phyloP scores from a whole-genome alignment of 2,113 vertebrate species.

The Octodon degus region DNA sequence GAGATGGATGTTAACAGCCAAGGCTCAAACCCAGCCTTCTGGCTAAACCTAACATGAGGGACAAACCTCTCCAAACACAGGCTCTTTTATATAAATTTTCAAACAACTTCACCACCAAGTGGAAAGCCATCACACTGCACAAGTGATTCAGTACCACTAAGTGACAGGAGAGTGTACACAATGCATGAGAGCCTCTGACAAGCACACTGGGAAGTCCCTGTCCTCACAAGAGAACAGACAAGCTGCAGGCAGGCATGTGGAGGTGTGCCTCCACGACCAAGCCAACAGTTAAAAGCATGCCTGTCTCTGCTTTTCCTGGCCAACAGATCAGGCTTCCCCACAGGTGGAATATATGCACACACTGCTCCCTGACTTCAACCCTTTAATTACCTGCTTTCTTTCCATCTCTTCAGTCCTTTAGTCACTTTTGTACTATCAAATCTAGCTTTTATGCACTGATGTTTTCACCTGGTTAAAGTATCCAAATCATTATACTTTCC shows the following conservation, averaged over 20 bases:
- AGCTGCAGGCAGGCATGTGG: neutral
- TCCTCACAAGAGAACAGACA: neutral
- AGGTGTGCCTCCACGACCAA: fast-evolving
- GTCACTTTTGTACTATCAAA: slow-evolving; percentile 13
- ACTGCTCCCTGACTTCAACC: neutral
- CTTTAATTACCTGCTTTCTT: neutral
- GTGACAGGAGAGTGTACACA: too few species aligned
- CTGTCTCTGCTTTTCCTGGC: neutral
- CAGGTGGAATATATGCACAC: neutral
- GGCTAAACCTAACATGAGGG: neutral
- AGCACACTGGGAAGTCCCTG: too few species aligned
- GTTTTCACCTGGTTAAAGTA: neutral
- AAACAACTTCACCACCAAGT: neutral
- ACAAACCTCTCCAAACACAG: neutral
- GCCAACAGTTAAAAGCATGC: neutral
- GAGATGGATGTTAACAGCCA: neutral
- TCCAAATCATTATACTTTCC: neutral
- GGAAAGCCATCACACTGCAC: neutral
- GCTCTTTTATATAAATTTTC: neutral
- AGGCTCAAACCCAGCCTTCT: neutral
- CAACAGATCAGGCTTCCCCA: neutral
- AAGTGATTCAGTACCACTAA: neutral
- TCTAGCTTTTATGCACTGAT: neutral
- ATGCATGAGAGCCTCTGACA: neutral
- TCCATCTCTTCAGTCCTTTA: neutral